Evolutionary conservation across 2,888 invertebrate genomes (phyloP).

Genomic region (Eutolmus rufibarbis): DNA sequence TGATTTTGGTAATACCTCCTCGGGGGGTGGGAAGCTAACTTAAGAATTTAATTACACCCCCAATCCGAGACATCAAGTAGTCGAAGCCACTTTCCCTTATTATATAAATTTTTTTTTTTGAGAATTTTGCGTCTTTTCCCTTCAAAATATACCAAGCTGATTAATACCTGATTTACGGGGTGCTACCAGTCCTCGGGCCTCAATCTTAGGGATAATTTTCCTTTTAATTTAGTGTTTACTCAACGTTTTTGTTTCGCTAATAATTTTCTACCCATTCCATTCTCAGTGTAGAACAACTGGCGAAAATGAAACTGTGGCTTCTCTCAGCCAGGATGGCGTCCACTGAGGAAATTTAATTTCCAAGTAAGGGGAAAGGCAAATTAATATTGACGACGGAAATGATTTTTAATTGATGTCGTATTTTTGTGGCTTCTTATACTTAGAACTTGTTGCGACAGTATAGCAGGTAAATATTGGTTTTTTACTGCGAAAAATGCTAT

Average conservation of each 20-base stretch:
- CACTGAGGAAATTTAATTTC: not conserved
- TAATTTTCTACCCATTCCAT: not conserved
- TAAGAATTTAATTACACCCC: not conserved
- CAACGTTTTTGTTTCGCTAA: not conserved
- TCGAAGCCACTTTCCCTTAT: not conserved
- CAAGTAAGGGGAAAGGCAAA: not conserved
- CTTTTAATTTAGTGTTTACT: not conserved
- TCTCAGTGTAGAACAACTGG: not conserved
- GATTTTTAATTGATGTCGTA: not conserved
- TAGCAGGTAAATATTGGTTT: not conserved
- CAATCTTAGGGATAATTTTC: not conserved
- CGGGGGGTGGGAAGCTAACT: not conserved
- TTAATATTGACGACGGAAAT: not conserved
- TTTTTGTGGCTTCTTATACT: not conserved
- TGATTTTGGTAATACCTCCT: not conserved
- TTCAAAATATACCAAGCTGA: not conserved
- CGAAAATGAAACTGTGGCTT: not conserved
- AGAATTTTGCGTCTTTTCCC: not conserved
- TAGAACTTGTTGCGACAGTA: not conserved
- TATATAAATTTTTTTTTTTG: not conserved
- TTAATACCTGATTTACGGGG: not conserved
- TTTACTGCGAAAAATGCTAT: not conserved
- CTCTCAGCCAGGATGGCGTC: not conserved
- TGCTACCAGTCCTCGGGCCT: not conserved
- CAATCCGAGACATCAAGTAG: not conserved